phyloP scores from a whole-genome alignment of 2,797 vertebrate genomes.

The Babyrousa celebensis region DNA sequence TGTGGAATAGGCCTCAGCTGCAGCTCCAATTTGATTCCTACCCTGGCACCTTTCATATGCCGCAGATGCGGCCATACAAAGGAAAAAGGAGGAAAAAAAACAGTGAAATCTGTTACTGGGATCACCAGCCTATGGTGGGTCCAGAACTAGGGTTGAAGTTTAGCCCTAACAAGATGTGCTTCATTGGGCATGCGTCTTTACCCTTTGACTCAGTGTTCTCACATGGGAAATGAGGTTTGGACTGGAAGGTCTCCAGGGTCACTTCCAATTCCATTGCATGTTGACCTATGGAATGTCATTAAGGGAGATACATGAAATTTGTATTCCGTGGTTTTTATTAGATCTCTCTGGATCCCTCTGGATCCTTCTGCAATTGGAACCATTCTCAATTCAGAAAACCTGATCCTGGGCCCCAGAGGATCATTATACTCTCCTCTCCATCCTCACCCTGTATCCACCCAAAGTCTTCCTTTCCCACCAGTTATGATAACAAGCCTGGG shows the following conservation, averaged over 20 bases:
- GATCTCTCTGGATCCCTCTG: not conserved
- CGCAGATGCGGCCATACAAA: too few relatives aligned
- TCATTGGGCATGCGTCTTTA: not conserved
- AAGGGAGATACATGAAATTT: not conserved
- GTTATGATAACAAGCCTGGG: not conserved
- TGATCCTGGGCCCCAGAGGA: not conserved
- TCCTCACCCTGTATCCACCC: not conserved
- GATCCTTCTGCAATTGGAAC: not conserved
- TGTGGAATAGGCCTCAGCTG: too few relatives aligned
- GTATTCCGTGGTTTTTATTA: not conserved
- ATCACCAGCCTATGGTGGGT: not conserved
- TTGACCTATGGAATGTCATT: not conserved
- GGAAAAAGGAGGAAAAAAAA: too few relatives aligned
- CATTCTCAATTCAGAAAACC: not conserved
- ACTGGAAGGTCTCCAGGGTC: not conserved
- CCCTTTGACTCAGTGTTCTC: not conserved
- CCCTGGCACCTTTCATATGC: too few relatives aligned
- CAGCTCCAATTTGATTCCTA: too few relatives aligned
- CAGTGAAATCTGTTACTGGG: not conserved
- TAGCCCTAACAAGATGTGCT: not conserved
- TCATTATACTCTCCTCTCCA: not conserved
- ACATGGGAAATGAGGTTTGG: not conserved
- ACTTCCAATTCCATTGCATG: not conserved
- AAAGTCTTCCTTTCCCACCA: not conserved
- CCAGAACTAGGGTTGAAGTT: not conserved